These are phyloP conservation scores for Thalassarche chlororhynchos DNA, from an alignment of 2,113 vertebrate genomes.

Conservation along the genomic window DNA sequence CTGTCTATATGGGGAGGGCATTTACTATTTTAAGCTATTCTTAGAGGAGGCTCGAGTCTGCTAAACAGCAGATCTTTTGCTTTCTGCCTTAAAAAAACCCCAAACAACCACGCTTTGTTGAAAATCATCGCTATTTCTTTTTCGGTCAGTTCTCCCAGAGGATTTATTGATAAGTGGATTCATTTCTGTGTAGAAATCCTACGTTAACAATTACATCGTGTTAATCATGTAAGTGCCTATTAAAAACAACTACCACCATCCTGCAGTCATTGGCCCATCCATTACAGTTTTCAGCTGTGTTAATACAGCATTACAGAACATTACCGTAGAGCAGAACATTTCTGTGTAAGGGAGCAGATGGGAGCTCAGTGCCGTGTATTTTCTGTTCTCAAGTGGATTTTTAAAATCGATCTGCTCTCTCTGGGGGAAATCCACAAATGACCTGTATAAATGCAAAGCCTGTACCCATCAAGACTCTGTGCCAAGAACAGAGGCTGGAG, in stretches of 20 bases:
- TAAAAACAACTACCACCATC: not conserved
- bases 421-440: not conserved
- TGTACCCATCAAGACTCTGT: not conserved
- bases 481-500: not conserved
- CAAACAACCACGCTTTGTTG: not conserved
- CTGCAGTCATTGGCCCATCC: not conserved
- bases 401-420: not conserved
- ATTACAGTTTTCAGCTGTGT: not conserved
- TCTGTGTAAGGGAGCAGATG: not conserved
- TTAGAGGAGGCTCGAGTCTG: not conserved
- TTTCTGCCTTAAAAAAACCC: not conserved
- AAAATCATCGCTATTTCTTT: not conserved
- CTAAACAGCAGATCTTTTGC: not conserved
- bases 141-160: not conserved
- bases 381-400: not conserved
- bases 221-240: not conserved
- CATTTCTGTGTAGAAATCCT: not conserved
- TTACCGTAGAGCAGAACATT: not conserved
- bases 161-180: not conserved
- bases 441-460: not conserved
- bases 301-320: not conserved
- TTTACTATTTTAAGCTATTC: not conserved
- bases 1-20: not conserved
- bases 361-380: not conserved
- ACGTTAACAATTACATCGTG: not conserved